These are phyloP conservation scores for Rhea americana DNA, from an alignment of 2,113 vertebrate species.

Conservation along the genomic window DNA sequence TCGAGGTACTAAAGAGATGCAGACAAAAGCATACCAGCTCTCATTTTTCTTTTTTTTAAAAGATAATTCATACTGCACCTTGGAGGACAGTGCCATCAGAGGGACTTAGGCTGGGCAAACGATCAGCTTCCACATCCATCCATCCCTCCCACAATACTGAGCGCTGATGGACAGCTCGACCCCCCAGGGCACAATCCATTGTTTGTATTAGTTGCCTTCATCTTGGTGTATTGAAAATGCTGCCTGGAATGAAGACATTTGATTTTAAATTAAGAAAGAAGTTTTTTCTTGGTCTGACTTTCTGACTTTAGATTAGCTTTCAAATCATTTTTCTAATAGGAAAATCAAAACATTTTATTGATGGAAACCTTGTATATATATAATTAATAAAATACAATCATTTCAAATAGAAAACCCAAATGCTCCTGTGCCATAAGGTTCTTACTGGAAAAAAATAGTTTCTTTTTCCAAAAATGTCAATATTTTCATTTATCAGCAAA, in stretches of 20 bases:
- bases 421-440: background rate
- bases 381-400: background rate
- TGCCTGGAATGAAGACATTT: background rate
- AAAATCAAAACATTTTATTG: background rate
- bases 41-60: background rate
- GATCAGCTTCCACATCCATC: background rate
- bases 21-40: background rate
- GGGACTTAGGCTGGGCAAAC: background rate
- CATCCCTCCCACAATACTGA: background rate
- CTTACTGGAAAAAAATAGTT: background rate
- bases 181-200: background rate
- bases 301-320: background rate
- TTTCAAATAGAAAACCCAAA: background rate
- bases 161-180: background rate
- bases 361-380: background rate
- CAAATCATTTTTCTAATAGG: background rate
- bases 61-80: background rate
- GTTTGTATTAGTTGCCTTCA: background rate
- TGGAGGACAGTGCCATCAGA: background rate
- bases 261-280: background rate
- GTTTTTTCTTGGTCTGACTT: background rate
- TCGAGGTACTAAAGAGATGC: background rate
- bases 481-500: background rate
- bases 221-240: background rate
- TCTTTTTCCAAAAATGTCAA: background rate